A percentile compares a stretch with the other conserved stretches of the same genome.
These are phyloP conservation scores for Sebastiscus tertius DNA, from an alignment of 2,797 vertebrate genomes.

Conservation along the genomic window DNA sequence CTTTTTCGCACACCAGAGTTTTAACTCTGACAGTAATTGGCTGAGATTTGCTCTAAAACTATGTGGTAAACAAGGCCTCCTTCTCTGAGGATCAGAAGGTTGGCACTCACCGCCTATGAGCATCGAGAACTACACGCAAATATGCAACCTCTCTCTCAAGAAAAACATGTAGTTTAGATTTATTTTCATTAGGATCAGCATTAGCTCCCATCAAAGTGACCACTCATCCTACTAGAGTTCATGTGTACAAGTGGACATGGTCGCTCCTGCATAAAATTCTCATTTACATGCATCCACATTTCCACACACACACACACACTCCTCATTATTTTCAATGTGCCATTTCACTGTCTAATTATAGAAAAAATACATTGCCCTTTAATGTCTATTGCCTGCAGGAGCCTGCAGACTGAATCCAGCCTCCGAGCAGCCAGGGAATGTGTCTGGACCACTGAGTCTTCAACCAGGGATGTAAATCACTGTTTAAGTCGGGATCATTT, in stretches of 20 bases:
- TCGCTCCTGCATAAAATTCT: background rate
- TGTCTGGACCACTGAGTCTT: conserved; percentile 53
- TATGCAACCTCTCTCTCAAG: background rate
- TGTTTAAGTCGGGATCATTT: conserved; percentile 54
- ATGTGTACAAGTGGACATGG: background rate
- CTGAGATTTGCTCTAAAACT: conserved; percentile 33
- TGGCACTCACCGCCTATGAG: background rate
- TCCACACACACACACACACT: background rate
- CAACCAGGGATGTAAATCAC: conserved; percentile 60
- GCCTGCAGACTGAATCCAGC: conserved; percentile 23
- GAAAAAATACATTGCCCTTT: conserved; percentile 46
- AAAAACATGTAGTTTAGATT: conserved; percentile 20
- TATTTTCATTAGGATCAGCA: conserved; percentile 36
- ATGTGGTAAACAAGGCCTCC: conserved; percentile 40
- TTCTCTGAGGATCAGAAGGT: conserved; percentile 36
- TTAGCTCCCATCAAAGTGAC: conserved; percentile 27
- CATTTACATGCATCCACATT: conserved; percentile 26
- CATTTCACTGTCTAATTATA: conserved; percentile 44
- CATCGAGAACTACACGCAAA: background rate
- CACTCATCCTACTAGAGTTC: background rate
- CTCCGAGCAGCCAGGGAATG: conserved; percentile 16
- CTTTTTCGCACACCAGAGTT: conserved; percentile 16
- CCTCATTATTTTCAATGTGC: conserved; percentile 40
- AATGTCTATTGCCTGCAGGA: conserved; percentile 32
- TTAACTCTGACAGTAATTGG: conserved; percentile 56